Base-by-base conservation (phyloP, 2,113 vertebrate genomes). In the Zosterops pallidus region DNA sequence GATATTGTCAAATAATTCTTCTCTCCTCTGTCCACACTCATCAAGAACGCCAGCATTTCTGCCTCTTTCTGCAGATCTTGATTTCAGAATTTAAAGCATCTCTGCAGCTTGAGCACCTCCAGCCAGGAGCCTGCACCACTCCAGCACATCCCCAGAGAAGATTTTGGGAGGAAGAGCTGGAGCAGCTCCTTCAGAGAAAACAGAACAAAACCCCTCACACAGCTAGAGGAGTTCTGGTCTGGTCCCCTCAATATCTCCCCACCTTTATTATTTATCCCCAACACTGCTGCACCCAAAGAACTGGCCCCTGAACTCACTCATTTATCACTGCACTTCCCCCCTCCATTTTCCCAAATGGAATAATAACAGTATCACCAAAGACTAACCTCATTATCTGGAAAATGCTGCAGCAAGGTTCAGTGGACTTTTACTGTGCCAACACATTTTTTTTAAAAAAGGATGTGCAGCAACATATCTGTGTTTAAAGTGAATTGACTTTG, bases 401-500 rank as follows among this genome's bases (percentile, higher is more conserved):
- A 59, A 23, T 10, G 47, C 50, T 10, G 11, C 52, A 62, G 16
- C 18, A 9, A 15, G 41, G 9, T 44, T 77, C 19, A 55, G 19
- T 12, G 44, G 52, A 60, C 24, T 52, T 12, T 52, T 12, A 3
- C 18, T 59, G 12, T 3, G 28, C 35, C n/a, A 53, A 46, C 28
- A 39, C 3, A 2, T 37, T 60, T 46, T 74, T 21, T 6, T 46
- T 70, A 22, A 46, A 47, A 26, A 46, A 57, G 71, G 39, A n/a
- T 28, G 4, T 20, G 70, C 39, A 47, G 10, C 21, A 19, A 64
- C 82, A 16, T 39, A 82, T 23, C 60, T 62, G 28, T 60, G 21
- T 76, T 94, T 64, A 60, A 89, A 83, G 80, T 13, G 19, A 88
- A 65, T n/a, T 64, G 42, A 82, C 70, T 94, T 59, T 50, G 60